Conservation (phyloP, 2,797 vertebrate species). For the Naso thynnoides region DNA sequence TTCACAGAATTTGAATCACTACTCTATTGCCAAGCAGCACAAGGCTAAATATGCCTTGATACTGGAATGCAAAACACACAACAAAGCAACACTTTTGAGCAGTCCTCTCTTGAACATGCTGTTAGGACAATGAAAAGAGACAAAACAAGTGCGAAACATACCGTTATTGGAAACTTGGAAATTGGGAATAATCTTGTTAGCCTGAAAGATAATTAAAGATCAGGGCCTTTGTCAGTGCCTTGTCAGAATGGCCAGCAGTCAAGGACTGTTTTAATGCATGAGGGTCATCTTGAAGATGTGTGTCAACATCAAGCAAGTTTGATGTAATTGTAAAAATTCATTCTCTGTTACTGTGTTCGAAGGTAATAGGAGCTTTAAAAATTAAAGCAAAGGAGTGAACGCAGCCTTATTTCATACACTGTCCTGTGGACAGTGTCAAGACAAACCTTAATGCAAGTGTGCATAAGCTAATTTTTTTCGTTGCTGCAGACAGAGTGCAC, state of each 20-base stretch:
- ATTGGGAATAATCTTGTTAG: background rate
- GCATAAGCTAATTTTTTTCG: slow-evolving; percentile 8
- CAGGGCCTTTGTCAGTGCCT: slow-evolving; percentile 59
- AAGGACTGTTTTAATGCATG: background rate
- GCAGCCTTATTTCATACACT: slow-evolving; percentile 19
- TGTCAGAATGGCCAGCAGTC: slow-evolving; percentile 42
- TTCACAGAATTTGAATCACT: slow-evolving; percentile 48
- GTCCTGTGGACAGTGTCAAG: background rate
- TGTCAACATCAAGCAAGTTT: slow-evolving; percentile 29
- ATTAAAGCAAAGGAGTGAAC: slow-evolving; percentile 14
- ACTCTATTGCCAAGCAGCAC: slow-evolving; percentile 54
- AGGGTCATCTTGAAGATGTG: slow-evolving; percentile 39
- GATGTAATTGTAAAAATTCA: background rate
- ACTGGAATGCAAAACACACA: slow-evolving; percentile 34
- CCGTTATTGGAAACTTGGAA: slow-evolving; percentile 13
- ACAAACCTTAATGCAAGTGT: slow-evolving; percentile 20
- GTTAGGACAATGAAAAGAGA: slow-evolving; percentile 24
- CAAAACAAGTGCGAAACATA: slow-evolving; percentile 10
- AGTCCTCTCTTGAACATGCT: slow-evolving; percentile 24
- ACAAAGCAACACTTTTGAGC: slow-evolving; percentile 34
- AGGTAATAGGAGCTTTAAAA: slow-evolving; percentile 11
- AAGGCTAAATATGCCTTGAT: slow-evolving; percentile 40
- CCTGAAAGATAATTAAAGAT: slow-evolving; percentile 30
- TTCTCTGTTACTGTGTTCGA: slow-evolving; percentile 13
- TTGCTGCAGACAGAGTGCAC: background rate